Conservation (phyloP, 2,113 vertebrate genomes). For the Cyanoderma ruficeps region DNA sequence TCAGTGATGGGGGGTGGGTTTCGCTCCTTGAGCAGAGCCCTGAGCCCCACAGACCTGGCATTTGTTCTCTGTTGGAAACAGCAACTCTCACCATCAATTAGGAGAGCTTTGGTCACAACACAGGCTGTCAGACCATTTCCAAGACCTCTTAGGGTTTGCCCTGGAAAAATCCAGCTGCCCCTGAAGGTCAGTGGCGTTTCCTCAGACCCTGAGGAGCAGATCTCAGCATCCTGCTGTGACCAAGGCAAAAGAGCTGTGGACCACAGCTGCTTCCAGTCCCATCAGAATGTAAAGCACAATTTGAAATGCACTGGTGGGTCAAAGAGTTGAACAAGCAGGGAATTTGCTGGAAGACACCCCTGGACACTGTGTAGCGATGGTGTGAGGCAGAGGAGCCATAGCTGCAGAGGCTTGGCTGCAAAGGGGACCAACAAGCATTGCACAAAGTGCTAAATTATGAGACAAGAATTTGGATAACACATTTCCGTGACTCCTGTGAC, state of each 20-base stretch:
- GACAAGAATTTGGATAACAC: neutral
- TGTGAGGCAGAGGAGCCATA: neutral
- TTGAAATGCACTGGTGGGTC: neutral
- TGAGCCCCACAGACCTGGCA: neutral
- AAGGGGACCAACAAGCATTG: accelerated
- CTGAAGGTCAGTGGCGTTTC: neutral
- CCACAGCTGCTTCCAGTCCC: accelerated
- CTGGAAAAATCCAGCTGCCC: neutral
- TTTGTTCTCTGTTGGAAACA: neutral
- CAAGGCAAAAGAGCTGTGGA: accelerated
- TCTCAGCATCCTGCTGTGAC: accelerated
- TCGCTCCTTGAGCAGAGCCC: neutral
- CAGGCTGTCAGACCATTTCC: neutral
- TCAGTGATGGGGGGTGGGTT: neutral
- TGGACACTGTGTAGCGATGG: accelerated
- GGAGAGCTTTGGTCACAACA: neutral
- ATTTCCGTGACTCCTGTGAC: neutral
- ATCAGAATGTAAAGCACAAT: neutral
- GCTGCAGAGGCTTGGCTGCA: accelerated
- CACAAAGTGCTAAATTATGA: neutral
- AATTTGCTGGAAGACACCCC: accelerated
- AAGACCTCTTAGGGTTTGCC: neutral
- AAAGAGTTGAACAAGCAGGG: neutral
- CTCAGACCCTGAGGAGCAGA: accelerated
- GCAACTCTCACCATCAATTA: neutral